A percentile compares a stretch with the other conserved stretches of the same genome.
Evolutionary conservation across 2,797 vertebrate species (phyloP).

Genomic region (Numenius phaeopus): DNA sequence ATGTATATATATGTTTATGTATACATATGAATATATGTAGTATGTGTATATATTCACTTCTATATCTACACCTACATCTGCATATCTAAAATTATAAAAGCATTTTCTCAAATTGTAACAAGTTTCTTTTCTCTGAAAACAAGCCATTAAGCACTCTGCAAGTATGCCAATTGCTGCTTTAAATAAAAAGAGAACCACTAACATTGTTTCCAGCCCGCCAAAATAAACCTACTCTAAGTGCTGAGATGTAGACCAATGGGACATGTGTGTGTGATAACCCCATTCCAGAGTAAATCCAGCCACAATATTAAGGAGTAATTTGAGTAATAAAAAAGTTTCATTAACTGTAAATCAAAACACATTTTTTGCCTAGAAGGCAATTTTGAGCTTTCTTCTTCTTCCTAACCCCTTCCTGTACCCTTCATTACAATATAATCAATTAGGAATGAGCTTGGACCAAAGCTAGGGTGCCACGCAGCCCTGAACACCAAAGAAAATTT

Average conservation of each 20-base stretch:
- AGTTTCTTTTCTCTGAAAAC: conserved; percentile 41
- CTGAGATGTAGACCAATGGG: neutral
- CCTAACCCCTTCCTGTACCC: neutral
- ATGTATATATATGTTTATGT: neutral
- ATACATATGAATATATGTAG: neutral
- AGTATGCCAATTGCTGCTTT: conserved; percentile 34
- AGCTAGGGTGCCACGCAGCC: neutral
- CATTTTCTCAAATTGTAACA: conserved; percentile 6
- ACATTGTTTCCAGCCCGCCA: conserved; percentile 25
- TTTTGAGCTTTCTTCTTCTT: conserved; percentile 48
- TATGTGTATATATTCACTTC: neutral
- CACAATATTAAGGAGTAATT: conserved; percentile 32
- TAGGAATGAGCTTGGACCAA: conserved; percentile 16
- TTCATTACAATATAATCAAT: conserved; percentile 32
- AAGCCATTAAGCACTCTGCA: conserved; percentile 19
- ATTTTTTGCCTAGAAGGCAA: conserved; percentile 33
- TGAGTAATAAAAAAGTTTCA: conserved; percentile 46
- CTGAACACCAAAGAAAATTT: neutral
- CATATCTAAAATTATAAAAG: neutral
- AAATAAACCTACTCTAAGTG: conserved; percentile 39
- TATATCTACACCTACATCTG: neutral
- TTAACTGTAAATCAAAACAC: conserved; percentile 56
- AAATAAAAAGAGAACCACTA: conserved; percentile 48
- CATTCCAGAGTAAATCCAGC: conserved; percentile 19
- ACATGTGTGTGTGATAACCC: conserved; percentile 41